A percentile compares a stretch with the other conserved stretches of the same genome.
Conservation (phyloP, 2,888 invertebrate genomes). For the Eutolmus rufibarbis region DNA sequence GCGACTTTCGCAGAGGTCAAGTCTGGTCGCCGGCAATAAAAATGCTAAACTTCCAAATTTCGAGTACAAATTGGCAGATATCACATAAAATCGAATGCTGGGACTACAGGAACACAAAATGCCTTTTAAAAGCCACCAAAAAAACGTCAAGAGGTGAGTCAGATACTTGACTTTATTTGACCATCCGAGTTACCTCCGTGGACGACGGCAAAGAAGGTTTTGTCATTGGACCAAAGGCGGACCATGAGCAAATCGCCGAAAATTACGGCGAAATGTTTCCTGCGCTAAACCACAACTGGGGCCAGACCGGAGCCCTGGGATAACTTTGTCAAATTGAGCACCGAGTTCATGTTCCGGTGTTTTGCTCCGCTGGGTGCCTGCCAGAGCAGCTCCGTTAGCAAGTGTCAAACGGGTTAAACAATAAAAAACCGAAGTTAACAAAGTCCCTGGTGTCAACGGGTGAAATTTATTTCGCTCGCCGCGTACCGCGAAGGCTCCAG, state of each 20-base stretch:
- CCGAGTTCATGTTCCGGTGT: slow-evolving; percentile 9
- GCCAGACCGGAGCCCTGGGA: not conserved
- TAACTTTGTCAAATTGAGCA: slow-evolving; percentile 18
- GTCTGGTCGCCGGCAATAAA: slow-evolving; percentile 14
- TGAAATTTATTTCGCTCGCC: slow-evolving; percentile 24
- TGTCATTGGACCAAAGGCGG: not conserved
- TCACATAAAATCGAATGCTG: slow-evolving; percentile 26
- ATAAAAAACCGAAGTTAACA: slow-evolving; percentile 17
- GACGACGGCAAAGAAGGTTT: not conserved
- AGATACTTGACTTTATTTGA: slow-evolving; percentile 27
- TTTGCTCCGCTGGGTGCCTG: slow-evolving; percentile 7
- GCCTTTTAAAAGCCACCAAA: slow-evolving; percentile 13
- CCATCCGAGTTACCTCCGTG: not conserved
- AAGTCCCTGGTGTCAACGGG: slow-evolving; percentile 8
- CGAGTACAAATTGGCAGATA: slow-evolving; percentile 26
- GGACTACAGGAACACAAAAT: slow-evolving; percentile 21
- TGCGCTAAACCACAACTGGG: not conserved
- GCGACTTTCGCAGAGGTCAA: slow-evolving; percentile 15
- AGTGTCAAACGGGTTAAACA: slow-evolving; percentile 37
- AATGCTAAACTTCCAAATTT: slow-evolving; percentile 25
- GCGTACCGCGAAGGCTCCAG: not conserved
- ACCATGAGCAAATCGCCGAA: slow-evolving; percentile 9
- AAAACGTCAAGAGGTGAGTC: slow-evolving; percentile 5
- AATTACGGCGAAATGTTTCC: slow-evolving; percentile 10
- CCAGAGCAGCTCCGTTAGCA: slow-evolving; percentile 7